Conservation (phyloP, 2,888 invertebrate species). For the Abrostola triplasia region DNA sequence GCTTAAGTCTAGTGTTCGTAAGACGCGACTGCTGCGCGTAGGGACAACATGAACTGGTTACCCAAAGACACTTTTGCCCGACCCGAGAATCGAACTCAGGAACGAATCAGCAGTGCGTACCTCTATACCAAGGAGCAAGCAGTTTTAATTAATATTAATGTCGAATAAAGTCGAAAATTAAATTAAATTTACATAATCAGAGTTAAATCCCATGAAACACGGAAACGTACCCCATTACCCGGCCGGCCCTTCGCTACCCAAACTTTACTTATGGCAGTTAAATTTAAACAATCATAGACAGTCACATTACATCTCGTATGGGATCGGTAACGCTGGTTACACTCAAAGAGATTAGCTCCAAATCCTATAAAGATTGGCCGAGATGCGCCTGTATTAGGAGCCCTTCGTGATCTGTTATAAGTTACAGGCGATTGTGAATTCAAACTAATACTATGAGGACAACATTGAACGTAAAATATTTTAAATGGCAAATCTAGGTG, state of each 20-base stretch:
- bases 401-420: conserved; percentile 50
- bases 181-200: background rate
- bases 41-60: too few species aligned
- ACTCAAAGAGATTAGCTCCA: conserved; percentile 58
- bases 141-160: too few species aligned
- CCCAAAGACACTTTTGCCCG: too few species aligned
- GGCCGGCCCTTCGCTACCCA: background rate
- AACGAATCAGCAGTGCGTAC: too few species aligned
- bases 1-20: too few species aligned
- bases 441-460: background rate
- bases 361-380: conserved; percentile 67
- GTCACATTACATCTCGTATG: conserved; percentile 30
- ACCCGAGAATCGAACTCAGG: too few species aligned
- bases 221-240: background rate
- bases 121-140: too few species aligned
- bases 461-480: too few species aligned
- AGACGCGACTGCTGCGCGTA: too few species aligned
- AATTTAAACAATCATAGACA: conserved; percentile 36
- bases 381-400: conserved; percentile 59
- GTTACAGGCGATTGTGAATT: conserved; percentile 20
- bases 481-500: too few species aligned
- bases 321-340: conserved; percentile 52
- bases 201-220: background rate
- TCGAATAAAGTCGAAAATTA: too few species aligned
- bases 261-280: conserved; percentile 2